Base-by-base conservation (phyloP, 2,888 invertebrate genomes). In the Ochropleura plecta region DNA sequence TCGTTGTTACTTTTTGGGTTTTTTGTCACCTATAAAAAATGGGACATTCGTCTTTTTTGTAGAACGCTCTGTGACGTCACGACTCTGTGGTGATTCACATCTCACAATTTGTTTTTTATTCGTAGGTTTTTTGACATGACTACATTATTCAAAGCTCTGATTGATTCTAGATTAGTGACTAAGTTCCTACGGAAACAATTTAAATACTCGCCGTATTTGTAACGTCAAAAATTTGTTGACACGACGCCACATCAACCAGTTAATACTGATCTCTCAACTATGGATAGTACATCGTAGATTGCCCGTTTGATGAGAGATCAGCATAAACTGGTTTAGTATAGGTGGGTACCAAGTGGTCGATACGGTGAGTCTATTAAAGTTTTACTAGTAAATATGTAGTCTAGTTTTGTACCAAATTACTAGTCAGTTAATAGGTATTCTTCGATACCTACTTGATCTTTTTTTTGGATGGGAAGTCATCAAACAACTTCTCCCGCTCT, bases 1-100 rank as follows among this genome's bases (percentile, higher is more conserved):
- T 88, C 83, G 85, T 89, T 89, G 79, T 82, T 75, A 76, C 77
- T 86, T 89, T 89, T 88, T 83, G 69, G 66, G 70, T 65, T 0
- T 81, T 79, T 57, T 66, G 73, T 79, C 71, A 60, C 64, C 10
- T 46, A 53, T 48, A 40, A 70, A 70, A 69, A 70, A 71, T 70
- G 78, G 74, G 53, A 55, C 76, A 40, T 63, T 71, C 20, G 42
- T n/a, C 76, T 66, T 68, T 55, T 59, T 71, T 49, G 9, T 59
- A 42, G 42, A 65, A 76, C 60, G 16, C 12, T 18, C 3, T 65
- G 18, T 62, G 20, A 68, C 55, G 51, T 68, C 55, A 16, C 8
- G 1, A 5, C 6, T 20, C 12, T 60, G 14, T 59, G 9, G 14
- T 76, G 59, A 76, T 49, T 69, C n/a, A 81, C 46, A 14, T 6